These are phyloP conservation scores for Arbacia lixula DNA, from an alignment of 53 echinoderm and acorn worm genomes.

Conservation along the genomic window DNA sequence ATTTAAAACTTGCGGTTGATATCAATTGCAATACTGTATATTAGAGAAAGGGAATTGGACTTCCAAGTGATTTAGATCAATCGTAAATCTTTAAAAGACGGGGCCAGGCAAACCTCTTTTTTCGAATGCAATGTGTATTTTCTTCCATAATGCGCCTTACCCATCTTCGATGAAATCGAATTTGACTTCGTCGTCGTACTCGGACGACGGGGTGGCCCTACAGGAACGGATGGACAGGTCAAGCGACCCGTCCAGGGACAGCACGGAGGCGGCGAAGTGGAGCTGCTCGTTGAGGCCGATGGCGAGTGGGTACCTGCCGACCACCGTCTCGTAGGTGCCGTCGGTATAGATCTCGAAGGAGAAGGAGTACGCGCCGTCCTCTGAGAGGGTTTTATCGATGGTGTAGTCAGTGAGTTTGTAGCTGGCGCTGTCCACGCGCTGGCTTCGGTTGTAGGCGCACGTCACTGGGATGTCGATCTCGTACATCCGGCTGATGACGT, in stretches of 20 bases:
- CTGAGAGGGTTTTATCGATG: slow-evolving; percentile 27
- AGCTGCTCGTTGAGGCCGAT: slow-evolving; percentile 29
- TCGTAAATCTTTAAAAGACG: too few relatives aligned
- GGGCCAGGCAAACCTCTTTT: too few relatives aligned
- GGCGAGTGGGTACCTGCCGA: neutral
- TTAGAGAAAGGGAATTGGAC: too few relatives aligned
- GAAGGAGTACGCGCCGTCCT: slow-evolving; percentile 22
- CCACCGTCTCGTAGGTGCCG: neutral
- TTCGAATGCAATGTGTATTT: too few relatives aligned
- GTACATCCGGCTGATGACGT: slow-evolving; percentile 18
- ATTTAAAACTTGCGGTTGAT: too few relatives aligned
- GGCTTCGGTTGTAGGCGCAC: slow-evolving; percentile 38
- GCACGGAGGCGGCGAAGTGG: slow-evolving; percentile 35
- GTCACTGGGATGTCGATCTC: slow-evolving; percentile 27
- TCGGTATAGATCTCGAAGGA: slow-evolving; percentile 30
- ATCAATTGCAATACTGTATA: too few relatives aligned
- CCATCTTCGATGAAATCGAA: slow-evolving; percentile 31
- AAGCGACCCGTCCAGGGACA: slow-evolving; percentile 13
- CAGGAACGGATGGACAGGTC: slow-evolving; percentile 29
- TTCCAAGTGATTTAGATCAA: too few relatives aligned
- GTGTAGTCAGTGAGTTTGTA: slow-evolving; percentile 40
- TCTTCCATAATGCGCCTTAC: slow-evolving; percentile 6
- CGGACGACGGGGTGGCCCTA: slow-evolving; percentile 17
- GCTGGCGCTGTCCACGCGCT: neutral
- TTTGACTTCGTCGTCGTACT: slow-evolving; percentile 17